These are phyloP conservation scores for Atta texana DNA, from an alignment of 1,140 invertebrate genomes.

Conservation along the genomic window DNA sequence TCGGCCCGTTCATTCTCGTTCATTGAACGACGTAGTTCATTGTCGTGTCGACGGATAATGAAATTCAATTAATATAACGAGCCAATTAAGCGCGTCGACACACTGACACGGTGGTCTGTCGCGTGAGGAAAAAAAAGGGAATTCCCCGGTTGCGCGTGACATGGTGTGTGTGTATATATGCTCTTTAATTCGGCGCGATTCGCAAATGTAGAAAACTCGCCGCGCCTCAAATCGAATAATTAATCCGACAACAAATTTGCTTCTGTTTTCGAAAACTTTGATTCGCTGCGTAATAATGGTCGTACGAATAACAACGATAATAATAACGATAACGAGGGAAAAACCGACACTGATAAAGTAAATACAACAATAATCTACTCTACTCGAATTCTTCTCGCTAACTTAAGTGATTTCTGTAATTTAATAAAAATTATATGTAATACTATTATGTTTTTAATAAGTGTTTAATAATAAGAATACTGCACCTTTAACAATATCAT, in stretches of 20 bases:
- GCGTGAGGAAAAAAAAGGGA: conserved; percentile 51
- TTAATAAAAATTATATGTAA: neutral
- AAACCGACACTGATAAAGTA: conserved; percentile 29
- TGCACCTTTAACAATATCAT: neutral
- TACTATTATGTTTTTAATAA: neutral
- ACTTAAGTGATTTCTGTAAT: neutral
- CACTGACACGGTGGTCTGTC: conserved; percentile 73
- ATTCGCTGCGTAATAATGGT: conserved; percentile 42
- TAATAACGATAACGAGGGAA: conserved; percentile 60
- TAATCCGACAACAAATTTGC: conserved; percentile 59
- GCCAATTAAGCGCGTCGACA: conserved; percentile 78
- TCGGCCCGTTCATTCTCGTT: conserved; percentile 71
- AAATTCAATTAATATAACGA: conserved; percentile 84
- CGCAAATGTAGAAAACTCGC: conserved; percentile 56
- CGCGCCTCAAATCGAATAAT: conserved; percentile 66
- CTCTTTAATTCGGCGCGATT: conserved; percentile 62
- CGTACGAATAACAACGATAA: conserved; percentile 59
- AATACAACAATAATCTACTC: conserved; percentile 3
- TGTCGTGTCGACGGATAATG: conserved; percentile 70
- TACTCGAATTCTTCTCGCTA: conserved; percentile 16
- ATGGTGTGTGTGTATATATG: neutral
- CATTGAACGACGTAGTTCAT: conserved; percentile 65
- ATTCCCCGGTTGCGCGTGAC: conserved; percentile 40
- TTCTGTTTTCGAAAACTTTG: conserved; percentile 54
- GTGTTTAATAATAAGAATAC: neutral